These are phyloP conservation scores for Microcebus griseorufus DNA, from an alignment of 2,113 vertebrate genomes.

Conservation along the genomic window DNA sequence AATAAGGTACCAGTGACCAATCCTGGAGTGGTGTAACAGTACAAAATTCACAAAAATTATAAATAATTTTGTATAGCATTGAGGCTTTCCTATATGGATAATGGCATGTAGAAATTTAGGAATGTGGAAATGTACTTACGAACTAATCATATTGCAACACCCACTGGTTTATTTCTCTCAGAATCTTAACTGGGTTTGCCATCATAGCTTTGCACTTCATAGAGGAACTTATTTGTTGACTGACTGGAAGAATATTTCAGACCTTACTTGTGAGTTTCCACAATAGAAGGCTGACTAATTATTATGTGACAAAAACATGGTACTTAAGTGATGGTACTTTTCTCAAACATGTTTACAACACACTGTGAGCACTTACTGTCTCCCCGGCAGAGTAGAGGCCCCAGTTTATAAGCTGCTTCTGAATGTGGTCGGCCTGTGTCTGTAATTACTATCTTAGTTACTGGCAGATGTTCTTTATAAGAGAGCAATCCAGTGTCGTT, in stretches of 20 bases:
- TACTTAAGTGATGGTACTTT: not conserved
- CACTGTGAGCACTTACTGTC: constrained; percentile 91
- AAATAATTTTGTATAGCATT: not conserved
- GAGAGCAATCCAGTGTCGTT: constrained; percentile 92
- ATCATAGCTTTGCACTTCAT: not conserved
- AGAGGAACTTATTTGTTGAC: not conserved
- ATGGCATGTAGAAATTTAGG: not conserved
- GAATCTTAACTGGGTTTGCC: not conserved
- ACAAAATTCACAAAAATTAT: not conserved
- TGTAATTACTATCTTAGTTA: constrained; percentile 91
- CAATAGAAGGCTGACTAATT: not conserved
- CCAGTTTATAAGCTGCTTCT: constrained; percentile 92
- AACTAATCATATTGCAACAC: not conserved
- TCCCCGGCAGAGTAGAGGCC: constrained; percentile 92
- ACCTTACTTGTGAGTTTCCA: not conserved
- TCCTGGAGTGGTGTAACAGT: not conserved
- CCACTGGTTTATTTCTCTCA: not conserved
- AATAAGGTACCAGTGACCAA: too few species aligned
- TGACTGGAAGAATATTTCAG: not conserved
- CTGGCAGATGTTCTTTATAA: constrained; percentile 93
- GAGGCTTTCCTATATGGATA: not conserved
- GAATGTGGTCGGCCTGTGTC: constrained; percentile 90
- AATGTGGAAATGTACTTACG: not conserved
- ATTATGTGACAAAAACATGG: not conserved
- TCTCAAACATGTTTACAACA: not conserved